Evolutionary conservation across 2,888 invertebrate species (phyloP).

Genomic region (Phyllotreta cruciferae): DNA sequence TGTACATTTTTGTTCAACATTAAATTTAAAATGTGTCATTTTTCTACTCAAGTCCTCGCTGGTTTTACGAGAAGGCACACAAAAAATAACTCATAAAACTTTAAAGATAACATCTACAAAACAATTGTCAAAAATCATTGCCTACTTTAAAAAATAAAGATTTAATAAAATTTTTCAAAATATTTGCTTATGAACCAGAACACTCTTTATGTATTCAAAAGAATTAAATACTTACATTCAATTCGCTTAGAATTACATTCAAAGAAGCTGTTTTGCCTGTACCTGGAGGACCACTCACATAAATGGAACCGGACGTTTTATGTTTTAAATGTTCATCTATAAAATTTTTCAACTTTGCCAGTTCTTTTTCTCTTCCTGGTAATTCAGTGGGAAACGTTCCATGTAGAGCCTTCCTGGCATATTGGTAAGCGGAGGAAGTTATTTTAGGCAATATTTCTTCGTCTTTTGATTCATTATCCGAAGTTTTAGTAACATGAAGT

Average conservation of each 20-base stretch:
- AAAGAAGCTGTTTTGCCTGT: slow-evolving; percentile 95
- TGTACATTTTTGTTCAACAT: too few relatives aligned
- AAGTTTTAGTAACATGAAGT: neutral
- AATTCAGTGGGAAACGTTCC: slow-evolving; percentile 57
- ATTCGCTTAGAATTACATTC: slow-evolving; percentile 72
- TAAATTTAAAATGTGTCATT: too few relatives aligned
- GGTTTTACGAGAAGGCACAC: too few relatives aligned
- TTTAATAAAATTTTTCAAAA: too few relatives aligned
- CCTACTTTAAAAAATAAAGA: too few relatives aligned
- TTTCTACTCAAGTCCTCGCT: too few relatives aligned
- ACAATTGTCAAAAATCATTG: too few relatives aligned
- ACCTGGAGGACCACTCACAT: slow-evolving; percentile 96
- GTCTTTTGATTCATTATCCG: slow-evolving; percentile 8
- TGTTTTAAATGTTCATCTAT: slow-evolving; percentile 70
- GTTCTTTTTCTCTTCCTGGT: slow-evolving; percentile 83
- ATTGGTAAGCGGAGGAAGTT: slow-evolving; percentile 47
- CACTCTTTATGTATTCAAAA: too few relatives aligned
- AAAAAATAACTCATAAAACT: too few relatives aligned
- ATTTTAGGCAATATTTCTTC: slow-evolving; percentile 7
- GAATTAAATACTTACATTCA: slow-evolving; percentile 63
- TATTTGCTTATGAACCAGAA: too few relatives aligned
- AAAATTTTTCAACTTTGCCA: slow-evolving; percentile 72
- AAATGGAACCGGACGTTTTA: slow-evolving; percentile 80
- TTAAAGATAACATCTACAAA: too few relatives aligned
- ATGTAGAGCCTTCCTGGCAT: slow-evolving; percentile 57